Evolutionary conservation across 2,113 vertebrate species (phyloP).

Genomic region (Bos javanicus): DNA sequence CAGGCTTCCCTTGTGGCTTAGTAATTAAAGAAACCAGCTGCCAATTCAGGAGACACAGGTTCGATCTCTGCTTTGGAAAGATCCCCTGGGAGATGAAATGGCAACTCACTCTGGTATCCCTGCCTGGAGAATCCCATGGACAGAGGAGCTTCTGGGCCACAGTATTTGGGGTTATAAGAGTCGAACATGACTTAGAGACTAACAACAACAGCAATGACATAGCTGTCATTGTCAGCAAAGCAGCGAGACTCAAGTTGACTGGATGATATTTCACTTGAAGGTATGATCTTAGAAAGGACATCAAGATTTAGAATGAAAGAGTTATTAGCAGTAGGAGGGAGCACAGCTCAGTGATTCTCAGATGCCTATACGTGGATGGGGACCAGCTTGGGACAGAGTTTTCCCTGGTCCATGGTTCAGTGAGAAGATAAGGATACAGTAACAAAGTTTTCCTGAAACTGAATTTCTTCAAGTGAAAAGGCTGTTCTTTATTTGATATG

Average conservation of each 20-base stretch:
- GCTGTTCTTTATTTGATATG: neutral
- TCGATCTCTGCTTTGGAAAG: neutral
- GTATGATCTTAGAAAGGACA: neutral
- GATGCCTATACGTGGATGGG: accelerated
- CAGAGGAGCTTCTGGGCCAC: neutral
- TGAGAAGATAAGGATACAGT: neutral
- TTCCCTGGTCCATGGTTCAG: neutral
- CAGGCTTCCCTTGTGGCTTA: neutral
- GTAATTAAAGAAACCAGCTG: neutral
- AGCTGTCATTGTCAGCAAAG: neutral
- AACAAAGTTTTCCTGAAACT: neutral
- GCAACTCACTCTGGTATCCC: neutral
- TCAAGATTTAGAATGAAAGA: neutral
- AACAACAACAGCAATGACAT: accelerated
- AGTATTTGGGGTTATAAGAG: neutral
- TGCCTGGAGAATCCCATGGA: neutral
- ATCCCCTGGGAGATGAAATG: neutral
- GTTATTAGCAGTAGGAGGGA: neutral
- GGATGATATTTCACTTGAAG: neutral
- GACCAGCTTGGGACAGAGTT: neutral
- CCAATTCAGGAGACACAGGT: neutral
- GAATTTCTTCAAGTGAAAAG: neutral
- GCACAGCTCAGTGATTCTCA: neutral
- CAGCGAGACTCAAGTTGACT: too few relatives aligned
- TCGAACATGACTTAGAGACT: neutral